These are phyloP conservation scores for Amaurobius ferox DNA, from an alignment of 2,888 invertebrate genomes.

Conservation along the genomic window DNA sequence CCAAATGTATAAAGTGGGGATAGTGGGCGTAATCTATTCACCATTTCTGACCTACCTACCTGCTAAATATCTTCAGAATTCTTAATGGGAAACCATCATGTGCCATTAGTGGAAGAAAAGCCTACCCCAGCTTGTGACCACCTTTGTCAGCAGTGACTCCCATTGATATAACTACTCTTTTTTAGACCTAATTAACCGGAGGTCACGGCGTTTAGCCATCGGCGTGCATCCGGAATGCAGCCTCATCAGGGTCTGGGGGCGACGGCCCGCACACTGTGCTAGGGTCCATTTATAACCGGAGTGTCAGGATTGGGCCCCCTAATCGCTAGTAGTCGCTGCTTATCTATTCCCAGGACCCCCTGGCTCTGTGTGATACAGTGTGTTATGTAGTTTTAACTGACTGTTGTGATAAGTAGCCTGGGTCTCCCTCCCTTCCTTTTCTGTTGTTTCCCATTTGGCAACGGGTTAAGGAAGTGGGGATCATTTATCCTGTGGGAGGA, in stretches of 20 bases:
- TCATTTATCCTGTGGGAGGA: background rate
- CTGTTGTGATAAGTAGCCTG: conserved; percentile 17
- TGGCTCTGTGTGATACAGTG: conserved; percentile 13
- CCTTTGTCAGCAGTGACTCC: background rate
- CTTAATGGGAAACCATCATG: background rate
- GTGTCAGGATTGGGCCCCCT: conserved; percentile 40
- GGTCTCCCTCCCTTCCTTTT: background rate
- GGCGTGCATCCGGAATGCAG: conserved; percentile 41
- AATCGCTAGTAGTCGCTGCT: conserved; percentile 26
- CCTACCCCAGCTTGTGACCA: conserved; percentile 1
- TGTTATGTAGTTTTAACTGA: background rate
- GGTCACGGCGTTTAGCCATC: conserved; percentile 52
- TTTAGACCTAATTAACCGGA: conserved; percentile 54
- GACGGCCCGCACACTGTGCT: conserved; percentile 52
- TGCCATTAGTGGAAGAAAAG: background rate
- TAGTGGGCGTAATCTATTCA: too few relatives aligned
- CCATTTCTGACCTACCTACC: too few relatives aligned
- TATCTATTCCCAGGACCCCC: conserved; percentile 19
- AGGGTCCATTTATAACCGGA: conserved; percentile 35
- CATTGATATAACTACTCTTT: too few relatives aligned
- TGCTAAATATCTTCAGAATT: too few relatives aligned
- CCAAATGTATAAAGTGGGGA: too few relatives aligned
- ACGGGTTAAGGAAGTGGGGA: background rate
- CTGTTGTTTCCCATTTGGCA: background rate
- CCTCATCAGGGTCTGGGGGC: conserved; percentile 22